Percentiles rank a stretch among this genome's conserved stretches.
Evolutionary conservation across 2,888 invertebrate genomes (phyloP).

Genomic region (Oscheius sp.): DNA sequence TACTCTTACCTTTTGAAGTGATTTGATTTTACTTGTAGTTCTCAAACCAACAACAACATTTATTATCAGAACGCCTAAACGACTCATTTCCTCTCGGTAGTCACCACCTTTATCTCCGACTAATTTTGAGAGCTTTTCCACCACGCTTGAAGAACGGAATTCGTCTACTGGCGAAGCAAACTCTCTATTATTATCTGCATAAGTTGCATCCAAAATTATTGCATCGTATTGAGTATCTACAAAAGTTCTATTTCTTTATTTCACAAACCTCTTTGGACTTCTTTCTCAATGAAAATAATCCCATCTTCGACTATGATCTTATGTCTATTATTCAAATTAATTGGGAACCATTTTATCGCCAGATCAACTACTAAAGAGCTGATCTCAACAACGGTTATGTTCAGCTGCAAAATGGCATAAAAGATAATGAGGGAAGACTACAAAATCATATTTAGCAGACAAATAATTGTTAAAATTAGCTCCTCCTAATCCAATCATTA

Average conservation of each 20-base stretch:
- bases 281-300: background rate
- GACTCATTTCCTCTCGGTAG: background rate
- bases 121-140: background rate
- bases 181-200: conserved; percentile 4
- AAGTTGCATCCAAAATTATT: background rate
- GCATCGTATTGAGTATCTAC: background rate
- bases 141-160: background rate
- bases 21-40: background rate
- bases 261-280: background rate
- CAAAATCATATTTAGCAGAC: background rate
- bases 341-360: conserved; percentile 4
- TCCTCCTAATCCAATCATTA: conserved; percentile 13
- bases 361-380: background rate
- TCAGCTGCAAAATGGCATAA: background rate
- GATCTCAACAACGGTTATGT: conserved; percentile 5
- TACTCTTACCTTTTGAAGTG: background rate
- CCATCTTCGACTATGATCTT: background rate
- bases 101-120: background rate
- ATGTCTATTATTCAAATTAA: background rate
- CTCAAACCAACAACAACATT: background rate
- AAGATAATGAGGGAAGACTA: background rate
- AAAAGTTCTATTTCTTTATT: background rate
- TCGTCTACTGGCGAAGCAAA: background rate
- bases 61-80: background rate
- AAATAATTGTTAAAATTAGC: conserved; percentile 13